Conservation (phyloP, 2,113 vertebrate species). For the Scytalopus superciliaris region DNA sequence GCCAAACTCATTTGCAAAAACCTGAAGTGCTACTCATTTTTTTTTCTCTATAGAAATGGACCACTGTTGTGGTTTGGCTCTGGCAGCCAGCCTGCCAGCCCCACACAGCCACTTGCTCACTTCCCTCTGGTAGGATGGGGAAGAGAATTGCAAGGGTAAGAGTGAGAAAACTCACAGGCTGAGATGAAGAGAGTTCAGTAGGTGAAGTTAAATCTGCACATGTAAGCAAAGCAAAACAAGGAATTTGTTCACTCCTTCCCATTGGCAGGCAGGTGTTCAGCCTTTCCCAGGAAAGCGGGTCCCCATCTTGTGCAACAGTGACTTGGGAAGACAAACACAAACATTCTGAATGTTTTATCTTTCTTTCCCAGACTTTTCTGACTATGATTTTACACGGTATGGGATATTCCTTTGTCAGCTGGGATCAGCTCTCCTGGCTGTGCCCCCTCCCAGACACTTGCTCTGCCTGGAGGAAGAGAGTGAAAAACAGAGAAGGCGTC, state of each 20-base stretch:
- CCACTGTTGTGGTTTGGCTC: background rate
- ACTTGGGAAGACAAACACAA: background rate
- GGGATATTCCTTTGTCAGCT: background rate
- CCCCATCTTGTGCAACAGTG: fast-evolving
- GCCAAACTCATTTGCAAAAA: background rate
- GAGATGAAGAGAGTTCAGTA: background rate
- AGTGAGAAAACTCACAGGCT: background rate
- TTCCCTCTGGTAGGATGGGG: background rate
- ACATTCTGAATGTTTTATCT: background rate
- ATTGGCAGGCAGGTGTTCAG: fast-evolving
- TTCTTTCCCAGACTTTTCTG: background rate
- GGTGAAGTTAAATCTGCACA: background rate
- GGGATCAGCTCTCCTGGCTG: background rate
- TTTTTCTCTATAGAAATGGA: background rate
- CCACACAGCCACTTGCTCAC: fast-evolving
- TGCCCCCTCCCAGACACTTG: background rate
- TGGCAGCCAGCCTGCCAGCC: background rate
- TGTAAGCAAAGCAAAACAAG: background rate
- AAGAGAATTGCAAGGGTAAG: background rate
- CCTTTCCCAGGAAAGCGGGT: background rate
- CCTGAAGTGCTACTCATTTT: background rate
- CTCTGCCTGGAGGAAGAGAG: background rate
- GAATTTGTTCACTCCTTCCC: background rate
- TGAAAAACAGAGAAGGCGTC: background rate
- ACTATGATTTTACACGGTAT: background rate